Percentiles rank a stretch among this genome's conserved stretches.
Conservation (phyloP, 2,888 invertebrate species). For the Chaetogeoica ovagalla region DNA sequence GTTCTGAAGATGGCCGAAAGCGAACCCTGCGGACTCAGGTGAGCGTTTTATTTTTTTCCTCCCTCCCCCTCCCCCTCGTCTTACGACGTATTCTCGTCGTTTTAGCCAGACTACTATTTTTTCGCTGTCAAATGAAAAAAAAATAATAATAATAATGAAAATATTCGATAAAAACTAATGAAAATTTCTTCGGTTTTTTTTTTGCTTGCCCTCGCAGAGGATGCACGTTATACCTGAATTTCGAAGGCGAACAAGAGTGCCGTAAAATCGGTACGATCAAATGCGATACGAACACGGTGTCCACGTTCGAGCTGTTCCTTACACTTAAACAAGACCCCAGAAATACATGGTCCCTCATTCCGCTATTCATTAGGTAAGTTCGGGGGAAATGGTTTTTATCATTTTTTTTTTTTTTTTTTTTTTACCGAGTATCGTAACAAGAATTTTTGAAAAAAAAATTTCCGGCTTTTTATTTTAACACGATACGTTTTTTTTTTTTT, state of each 20-base stretch:
- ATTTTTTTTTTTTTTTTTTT: conserved; percentile 22
- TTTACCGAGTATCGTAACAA: too few species aligned
- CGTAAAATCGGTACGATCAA: conserved; percentile 80
- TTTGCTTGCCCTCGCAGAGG: conserved; percentile 62
- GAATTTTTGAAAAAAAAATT: too few species aligned
- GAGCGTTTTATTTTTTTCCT: conserved; percentile 43
- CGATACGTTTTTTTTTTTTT: conserved; percentile 17
- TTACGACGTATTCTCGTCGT: too few species aligned
- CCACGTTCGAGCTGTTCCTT: conserved; percentile 87
- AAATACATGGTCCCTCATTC: conserved; percentile 82
- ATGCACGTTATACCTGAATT: conserved; percentile 81
- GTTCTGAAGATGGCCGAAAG: conserved; percentile 81
- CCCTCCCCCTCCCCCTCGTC: too few species aligned
- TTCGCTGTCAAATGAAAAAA: too few species aligned
- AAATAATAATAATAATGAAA: too few species aligned
- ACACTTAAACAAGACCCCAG: conserved; percentile 77
- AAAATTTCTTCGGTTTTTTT: conserved; percentile 2
- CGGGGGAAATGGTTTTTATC: background rate
- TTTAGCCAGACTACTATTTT: background rate
- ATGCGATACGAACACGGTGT: conserved; percentile 82
- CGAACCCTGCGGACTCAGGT: conserved; percentile 84
- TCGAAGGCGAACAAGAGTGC: conserved; percentile 71
- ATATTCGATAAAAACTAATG: background rate
- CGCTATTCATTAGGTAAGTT: conserved; percentile 85
- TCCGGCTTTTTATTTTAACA: background rate